Evolutionary conservation across 2,797 vertebrate species (phyloP).

Genomic region (Vespertilio murinus): DNA sequence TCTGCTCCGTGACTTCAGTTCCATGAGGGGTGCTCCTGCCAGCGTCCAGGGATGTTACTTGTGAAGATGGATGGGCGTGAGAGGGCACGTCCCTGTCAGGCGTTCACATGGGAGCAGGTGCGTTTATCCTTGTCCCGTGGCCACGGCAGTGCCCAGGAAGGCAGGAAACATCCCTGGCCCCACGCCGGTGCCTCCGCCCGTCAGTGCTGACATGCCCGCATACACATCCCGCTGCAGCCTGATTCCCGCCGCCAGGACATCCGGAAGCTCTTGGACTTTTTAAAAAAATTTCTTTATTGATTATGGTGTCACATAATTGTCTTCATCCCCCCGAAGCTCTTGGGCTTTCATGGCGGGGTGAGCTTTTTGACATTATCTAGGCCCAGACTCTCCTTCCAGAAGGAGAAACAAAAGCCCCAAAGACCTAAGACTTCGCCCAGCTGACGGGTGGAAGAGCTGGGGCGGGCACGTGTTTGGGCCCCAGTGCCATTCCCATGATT

Average conservation of each 20-base stretch:
- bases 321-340: too few relatives aligned
- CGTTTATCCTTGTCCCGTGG: background rate
- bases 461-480: background rate
- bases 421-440: background rate
- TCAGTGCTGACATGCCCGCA: background rate
- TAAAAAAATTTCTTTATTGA: too few relatives aligned
- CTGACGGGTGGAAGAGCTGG: background rate
- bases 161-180: background rate
- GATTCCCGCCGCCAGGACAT: slow-evolving; percentile 16
- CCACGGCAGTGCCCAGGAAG: background rate
- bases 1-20: background rate
- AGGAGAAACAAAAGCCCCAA: background rate
- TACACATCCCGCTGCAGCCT: background rate
- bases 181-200: background rate
- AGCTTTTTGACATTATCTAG: background rate
- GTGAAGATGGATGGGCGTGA: background rate
- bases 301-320: too few relatives aligned
- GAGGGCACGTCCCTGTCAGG: background rate
- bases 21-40: background rate
- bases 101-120: background rate
- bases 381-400: background rate
- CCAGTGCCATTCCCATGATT: background rate
- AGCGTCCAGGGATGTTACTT: background rate
- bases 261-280: background rate
- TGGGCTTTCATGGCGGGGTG: too few relatives aligned